Conservation (phyloP, 2,888 invertebrate genomes). For the Diaprepes abbreviatus region DNA sequence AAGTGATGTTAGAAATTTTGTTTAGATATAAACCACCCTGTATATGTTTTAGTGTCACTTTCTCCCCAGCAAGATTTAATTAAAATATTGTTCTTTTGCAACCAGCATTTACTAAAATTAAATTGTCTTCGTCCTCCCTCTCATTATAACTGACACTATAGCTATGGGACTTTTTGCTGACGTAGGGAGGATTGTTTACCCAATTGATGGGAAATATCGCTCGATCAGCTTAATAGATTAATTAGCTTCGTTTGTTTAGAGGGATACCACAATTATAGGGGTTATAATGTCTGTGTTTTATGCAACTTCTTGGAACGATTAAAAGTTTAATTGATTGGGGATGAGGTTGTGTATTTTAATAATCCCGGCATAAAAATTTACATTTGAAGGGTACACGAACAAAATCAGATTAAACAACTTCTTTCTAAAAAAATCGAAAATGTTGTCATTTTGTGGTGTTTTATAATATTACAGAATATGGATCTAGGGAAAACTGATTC, state of each 20-base stretch:
- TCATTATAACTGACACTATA: conserved; percentile 42
- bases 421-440: too few species aligned
- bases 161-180: conserved; percentile 44
- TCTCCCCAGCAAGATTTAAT: conserved; percentile 17
- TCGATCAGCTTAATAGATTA: conserved; percentile 51
- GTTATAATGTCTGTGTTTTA: conserved; percentile 32
- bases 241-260: conserved; percentile 48
- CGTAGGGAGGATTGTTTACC: conserved; percentile 43
- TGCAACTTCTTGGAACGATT: conserved; percentile 37
- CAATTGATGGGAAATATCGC: conserved; percentile 50
- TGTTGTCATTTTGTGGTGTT: too few species aligned
- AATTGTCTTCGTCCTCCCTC: conserved; percentile 41
- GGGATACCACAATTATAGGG: conserved; percentile 40
- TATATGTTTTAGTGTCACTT: background rate
- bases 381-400: too few species aligned
- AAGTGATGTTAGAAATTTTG: too few species aligned
- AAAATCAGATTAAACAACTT: too few species aligned
- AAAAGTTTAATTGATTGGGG: conserved; percentile 19
- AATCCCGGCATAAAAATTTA: background rate
- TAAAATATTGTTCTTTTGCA: conserved; percentile 29
- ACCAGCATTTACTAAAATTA: conserved; percentile 36
- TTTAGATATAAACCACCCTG: too few species aligned
- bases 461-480: too few species aligned
- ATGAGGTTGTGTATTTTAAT: background rate
- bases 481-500: too few species aligned